phyloP scores from a whole-genome alignment of 2,113 vertebrate genomes.

The Chionis minor region DNA sequence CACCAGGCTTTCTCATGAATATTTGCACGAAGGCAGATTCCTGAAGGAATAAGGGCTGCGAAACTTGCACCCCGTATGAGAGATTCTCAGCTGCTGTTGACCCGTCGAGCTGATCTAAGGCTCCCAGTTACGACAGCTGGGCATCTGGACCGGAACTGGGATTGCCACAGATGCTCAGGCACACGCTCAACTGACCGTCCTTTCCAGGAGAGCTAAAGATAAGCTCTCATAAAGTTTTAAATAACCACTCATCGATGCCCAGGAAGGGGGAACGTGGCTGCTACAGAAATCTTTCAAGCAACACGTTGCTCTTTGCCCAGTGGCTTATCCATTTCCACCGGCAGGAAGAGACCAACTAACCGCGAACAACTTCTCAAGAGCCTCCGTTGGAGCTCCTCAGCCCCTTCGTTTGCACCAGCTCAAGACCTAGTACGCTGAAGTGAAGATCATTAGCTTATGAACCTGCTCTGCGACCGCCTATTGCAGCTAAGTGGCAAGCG shows the following conservation, averaged over 20 bases:
- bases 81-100: conserved; percentile 48
- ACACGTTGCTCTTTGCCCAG: background rate
- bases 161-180: background rate
- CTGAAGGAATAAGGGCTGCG: background rate
- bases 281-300: background rate
- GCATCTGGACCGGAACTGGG: background rate
- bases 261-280: background rate
- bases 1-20: background rate
- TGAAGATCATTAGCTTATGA: background rate
- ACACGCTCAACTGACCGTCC: background rate
- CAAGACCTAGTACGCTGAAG: background rate
- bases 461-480: background rate
- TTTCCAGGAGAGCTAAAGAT: background rate
- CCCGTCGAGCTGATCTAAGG: background rate
- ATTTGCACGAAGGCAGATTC: background rate
- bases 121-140: conserved; percentile 10
- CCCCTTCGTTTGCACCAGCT: background rate
- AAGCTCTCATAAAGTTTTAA: background rate
- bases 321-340: background rate
- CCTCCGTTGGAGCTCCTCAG: background rate
- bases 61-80: rapidly evolving
- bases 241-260: background rate
- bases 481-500: background rate
- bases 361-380: background rate
- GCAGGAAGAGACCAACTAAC: background rate